Base-by-base conservation (phyloP, 2,113 vertebrate species). In the Epinephelus fuscoguttatus region DNA sequence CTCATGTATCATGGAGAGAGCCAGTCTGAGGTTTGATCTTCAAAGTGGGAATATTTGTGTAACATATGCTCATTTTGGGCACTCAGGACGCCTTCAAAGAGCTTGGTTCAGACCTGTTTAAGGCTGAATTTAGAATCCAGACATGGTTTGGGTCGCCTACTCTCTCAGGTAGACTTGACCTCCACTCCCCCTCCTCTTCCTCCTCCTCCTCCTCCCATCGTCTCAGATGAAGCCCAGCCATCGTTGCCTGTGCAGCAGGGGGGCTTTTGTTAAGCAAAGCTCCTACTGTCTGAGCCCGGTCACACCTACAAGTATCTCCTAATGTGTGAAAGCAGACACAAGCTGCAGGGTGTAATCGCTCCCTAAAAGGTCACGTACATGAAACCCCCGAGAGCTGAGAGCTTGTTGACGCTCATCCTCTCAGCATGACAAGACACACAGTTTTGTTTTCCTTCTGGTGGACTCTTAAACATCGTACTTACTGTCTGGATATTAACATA, bases 261-360 rank as follows among this genome's bases (percentile, higher is more conserved):
- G 71, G 53, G 15, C 78, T 68, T 86, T 92, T 90, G 88, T 92
- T 66, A 87, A 23, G 47, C 81, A 86, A 80, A 89, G 63, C 6
- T 45, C n/a, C 30, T 3, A 27, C 47, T 11, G 49, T 86, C 75
- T 87, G 66, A 18, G 21, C 9, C 42, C 4, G 77, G 61, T 87
- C 82, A 92, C 93, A 89, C 90, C 86, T 93, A 72, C 73, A 70
- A 83, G 81, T 60, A 78, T 82, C 87, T 84, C 70, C 81, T 90
- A 89, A 89, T 84, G 85, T 86, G 91, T 91, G 86, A 93, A 90
- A 88, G 56, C 76, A 88, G 82, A 90, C 91, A 33, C 87, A 70
- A 74, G 23, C 83, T 55, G 79, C 57, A 42, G 75, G 59, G 69
- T 33, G 70, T 30, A 2, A 86, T 78, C 37, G 23, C 52, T 27